A percentile compares a stretch with the other conserved stretches of the same genome.
Conservation (phyloP, 2,113 vertebrate species). For the Condylura cristata region DNA sequence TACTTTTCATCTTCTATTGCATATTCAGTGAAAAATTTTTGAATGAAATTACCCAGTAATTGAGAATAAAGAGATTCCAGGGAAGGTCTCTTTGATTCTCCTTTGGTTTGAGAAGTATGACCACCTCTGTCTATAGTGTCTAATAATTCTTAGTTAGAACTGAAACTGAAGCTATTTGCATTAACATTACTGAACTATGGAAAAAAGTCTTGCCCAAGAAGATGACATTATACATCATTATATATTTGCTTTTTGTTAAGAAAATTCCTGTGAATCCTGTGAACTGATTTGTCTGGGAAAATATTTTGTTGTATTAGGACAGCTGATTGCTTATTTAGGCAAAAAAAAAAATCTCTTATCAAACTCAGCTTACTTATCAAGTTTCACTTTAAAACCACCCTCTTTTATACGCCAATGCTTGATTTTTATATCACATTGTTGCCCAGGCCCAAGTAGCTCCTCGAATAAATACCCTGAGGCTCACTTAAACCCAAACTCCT, state of each 20-base stretch:
- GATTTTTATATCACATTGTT: neutral
- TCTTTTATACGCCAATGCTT: neutral
- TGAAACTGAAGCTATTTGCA: neutral
- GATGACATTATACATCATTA: neutral
- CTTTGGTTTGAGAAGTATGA: neutral
- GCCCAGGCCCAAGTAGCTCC: neutral
- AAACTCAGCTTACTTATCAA: neutral
- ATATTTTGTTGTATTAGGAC: slow-evolving; percentile 15
- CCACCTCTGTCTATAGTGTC: neutral
- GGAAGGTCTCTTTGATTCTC: neutral
- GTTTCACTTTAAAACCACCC: neutral
- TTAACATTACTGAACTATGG: neutral
- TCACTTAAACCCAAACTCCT: neutral
- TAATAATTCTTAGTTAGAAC: neutral
- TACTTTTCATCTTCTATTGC: neutral
- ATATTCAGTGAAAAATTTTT: neutral
- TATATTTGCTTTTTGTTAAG: neutral
- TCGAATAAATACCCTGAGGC: neutral
- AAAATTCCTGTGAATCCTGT: neutral
- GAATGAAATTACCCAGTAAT: neutral
- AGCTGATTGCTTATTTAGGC: neutral
- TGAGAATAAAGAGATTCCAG: neutral
- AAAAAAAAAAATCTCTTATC: neutral
- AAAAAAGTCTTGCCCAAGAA: neutral
- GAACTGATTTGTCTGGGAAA: neutral